Evolutionary conservation across 2,888 invertebrate species (phyloP), one percentile per base, ranked within the genome.

Genomic region (Athetis lepigone): DNA sequence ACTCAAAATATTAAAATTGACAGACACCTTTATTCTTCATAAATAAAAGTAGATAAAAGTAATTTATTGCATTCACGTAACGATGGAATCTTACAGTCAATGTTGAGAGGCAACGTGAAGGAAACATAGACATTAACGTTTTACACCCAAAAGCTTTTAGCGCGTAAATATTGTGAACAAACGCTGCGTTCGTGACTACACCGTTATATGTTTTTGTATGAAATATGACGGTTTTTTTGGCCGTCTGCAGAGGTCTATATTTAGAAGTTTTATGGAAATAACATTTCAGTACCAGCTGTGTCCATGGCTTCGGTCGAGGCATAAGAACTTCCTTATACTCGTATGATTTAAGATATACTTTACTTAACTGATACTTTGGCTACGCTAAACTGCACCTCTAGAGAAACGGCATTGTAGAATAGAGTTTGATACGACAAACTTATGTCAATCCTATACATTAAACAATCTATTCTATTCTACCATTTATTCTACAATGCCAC

Each of bases 121-220:
- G 83, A 84, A 86, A 81, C 70, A 86, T 70, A 79, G 79, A 87
- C 89, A 88, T 90, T 89, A 89, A 86, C 85, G 86, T 89, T 91
- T 91, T 91, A 92, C 91, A 90, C 79, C 89, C 85, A 87, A 92
- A 92, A 90, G 92, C 92, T 92, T 91, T 92, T 88, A 92, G 80
- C 85, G 85, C 85, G 84, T 89, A 88, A 89, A 91, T 90, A 91
- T 88, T 84, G 82, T 90, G 81, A 81, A 81, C 84, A 82, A 75
- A 70, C 84, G 80, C 78, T 80, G 75, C 68, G 80, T 82, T 85
- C 83, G 84, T 45, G 74, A 75, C 69, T 79, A 77, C 78, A 74
- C 65, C 52, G 47, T 70, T 62, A 50, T 62, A 50, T 79, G 75
- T 81, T 78, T 73, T 81, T 79, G 72, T 79, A 73, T 74, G 67